Percentiles rank a stretch among this genome's conserved stretches.
Conservation (phyloP, 1,140 invertebrate genomes). For the Drosophila athabasca region DNA sequence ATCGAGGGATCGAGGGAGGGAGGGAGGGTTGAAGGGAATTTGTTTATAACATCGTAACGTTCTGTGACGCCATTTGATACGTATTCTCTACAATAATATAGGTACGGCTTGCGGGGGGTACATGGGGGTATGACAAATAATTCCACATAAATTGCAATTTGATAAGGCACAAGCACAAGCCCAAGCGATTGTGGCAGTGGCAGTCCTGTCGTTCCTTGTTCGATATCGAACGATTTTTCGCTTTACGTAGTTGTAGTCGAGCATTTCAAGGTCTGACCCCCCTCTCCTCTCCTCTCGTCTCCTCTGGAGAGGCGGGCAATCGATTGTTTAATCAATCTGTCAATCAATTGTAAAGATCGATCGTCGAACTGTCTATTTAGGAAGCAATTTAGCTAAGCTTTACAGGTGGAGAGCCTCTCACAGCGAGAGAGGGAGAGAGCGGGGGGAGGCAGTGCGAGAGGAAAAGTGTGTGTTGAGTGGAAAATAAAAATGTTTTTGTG, state of each 20-base stretch:
- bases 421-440: neutral
- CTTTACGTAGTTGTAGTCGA: conserved; percentile 29
- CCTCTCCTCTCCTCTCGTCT: neutral
- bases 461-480: conserved; percentile 1
- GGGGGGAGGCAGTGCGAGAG: neutral
- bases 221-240: conserved; percentile 32
- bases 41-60: conserved; percentile 24
- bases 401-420: conserved; percentile 5
- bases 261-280: conserved; percentile 28
- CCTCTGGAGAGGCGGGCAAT: conserved; percentile 27
- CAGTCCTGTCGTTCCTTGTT: conserved; percentile 31
- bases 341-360: conserved; percentile 28
- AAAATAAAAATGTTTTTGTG: conserved; percentile 6
- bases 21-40: neutral
- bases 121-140: conserved; percentile 1
- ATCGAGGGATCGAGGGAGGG: neutral
- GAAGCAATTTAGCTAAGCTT: conserved; percentile 28
- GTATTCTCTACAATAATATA: neutral
- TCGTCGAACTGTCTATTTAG: conserved; percentile 45
- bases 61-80: conserved; percentile 24
- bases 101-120: too few relatives aligned
- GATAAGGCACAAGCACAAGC: conserved; percentile 47
- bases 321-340: conserved; percentile 33
- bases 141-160: conserved; percentile 21
- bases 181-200: conserved; percentile 8